Evolutionary conservation across 2,113 vertebrate species (phyloP), one percentile per base, ranked within the genome.

Genomic region (Hyperoodon ampullatus): DNA sequence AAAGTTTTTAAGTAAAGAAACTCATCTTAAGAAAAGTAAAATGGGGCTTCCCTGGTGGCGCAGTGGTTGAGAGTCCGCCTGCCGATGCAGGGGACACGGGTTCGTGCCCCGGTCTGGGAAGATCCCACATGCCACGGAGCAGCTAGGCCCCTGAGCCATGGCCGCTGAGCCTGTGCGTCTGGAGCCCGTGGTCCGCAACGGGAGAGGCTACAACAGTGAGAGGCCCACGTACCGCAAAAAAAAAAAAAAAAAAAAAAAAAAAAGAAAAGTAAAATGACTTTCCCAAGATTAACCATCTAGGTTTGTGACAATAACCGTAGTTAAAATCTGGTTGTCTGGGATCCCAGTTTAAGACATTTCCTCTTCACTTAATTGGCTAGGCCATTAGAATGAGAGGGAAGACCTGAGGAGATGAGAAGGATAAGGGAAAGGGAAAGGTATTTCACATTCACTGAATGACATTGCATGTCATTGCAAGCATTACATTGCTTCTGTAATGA

Each of bases 1-100:
- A 21, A 90, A 44, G 12, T 53, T 71, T 93, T 93, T 39, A 82
- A 93, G 86, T 78, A 58, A 88, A 90, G 9, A 74, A 84, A 42
- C 12, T 82, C 23, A 74, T 42, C 66, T 83, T 42, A 30, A 83
- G 44, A 35, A 85, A 95, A 75, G 2, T 81, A 78, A 86, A 91
- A 89, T 85, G 14, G 47, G 47, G 47, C 47, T 50, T 50, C 12
- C 47, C 47, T 50, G 47, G 47, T 50, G 47, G 47, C 12, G 10
- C 47, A 50, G 47, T 50, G 47, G 47, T 50, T 50, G 47, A 50
- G 47, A 50, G 12, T 13, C 12, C 0, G 47, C 10, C 47, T 47
- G 47, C 11, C 11, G 11, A 47, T 47, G 11, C 47, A 47, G 47
- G 11, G 47, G 47, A 47, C 47, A 47, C 47, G 47, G 11, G 47